These are phyloP conservation scores for Probaryconus sp. DNA, from an alignment of 1,140 invertebrate genomes.

Conservation along the genomic window DNA sequence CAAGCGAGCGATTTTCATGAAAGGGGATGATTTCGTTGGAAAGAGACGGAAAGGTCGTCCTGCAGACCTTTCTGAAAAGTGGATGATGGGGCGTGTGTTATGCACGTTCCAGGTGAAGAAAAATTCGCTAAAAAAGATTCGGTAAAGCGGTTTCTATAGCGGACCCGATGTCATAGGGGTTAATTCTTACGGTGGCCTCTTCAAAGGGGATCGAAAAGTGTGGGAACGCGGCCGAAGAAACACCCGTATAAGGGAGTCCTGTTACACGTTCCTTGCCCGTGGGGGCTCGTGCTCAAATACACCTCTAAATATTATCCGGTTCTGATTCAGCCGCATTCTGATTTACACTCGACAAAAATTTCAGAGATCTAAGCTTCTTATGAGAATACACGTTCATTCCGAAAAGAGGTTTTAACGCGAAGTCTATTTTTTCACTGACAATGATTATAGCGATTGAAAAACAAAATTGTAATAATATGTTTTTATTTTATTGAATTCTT, in stretches of 20 bases:
- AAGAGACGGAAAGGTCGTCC: constrained; percentile 21
- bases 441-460: too few relatives aligned
- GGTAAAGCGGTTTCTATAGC: constrained; percentile 57
- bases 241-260: constrained; percentile 64
- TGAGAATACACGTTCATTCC: too few relatives aligned
- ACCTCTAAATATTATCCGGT: constrained; percentile 37
- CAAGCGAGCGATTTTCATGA: constrained; percentile 36
- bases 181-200: constrained; percentile 63
- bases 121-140: constrained; percentile 51
- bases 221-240: constrained; percentile 61
- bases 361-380: constrained; percentile 16
- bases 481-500: too few relatives aligned
- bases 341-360: neutral
- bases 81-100: constrained; percentile 33
- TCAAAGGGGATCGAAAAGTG: constrained; percentile 63
- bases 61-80: constrained; percentile 26
- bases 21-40: constrained; percentile 10
- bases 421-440: neutral
- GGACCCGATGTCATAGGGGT: constrained; percentile 59
- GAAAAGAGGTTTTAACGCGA: too few relatives aligned
- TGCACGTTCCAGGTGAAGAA: constrained; percentile 48
- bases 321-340: neutral
- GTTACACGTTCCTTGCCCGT: constrained; percentile 53
- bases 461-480: too few relatives aligned
- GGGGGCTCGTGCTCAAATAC: constrained; percentile 57